Evolutionary conservation across 2,797 vertebrate species (phyloP), one percentile per base, ranked within the genome.

Genomic region (Acanthurus tractus): DNA sequence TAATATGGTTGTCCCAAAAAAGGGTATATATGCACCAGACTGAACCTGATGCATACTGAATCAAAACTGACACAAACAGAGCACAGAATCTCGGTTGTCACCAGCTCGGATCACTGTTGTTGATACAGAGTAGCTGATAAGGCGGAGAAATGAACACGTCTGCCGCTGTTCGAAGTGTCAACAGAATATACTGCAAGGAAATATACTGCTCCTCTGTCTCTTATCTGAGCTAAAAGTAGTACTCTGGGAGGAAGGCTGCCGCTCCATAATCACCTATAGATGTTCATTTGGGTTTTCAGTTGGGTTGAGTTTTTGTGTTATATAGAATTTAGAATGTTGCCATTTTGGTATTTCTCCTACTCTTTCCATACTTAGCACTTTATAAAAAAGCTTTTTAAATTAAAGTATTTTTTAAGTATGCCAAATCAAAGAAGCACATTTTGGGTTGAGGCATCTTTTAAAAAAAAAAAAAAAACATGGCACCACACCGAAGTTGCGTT

Each of bases 21-120:
- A 71, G 48, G 38, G 69, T 71, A 84, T 57, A 40, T 68, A 84
- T 78, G 78, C 20, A 85, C 54, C 56, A 55, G 69, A 44, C 63
- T 58, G 67, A 72, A 73, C 9, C 85, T 63, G 84, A 74, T 77
- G 36, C 71, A 78, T 48, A 73, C 65, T 44, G 56, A 75, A 83
- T 73, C 62, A 63, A 64, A 70, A 64, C 56, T 64, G 65, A 50
- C 67, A 55, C 69, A 61, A 75, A 68, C 65, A 15, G 68, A 25
- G 77, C 76, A 10, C 46, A 52, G 57, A 69, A 74, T 71, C 75
- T 66, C 70, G 22, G 66, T 44, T 76, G 74, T 84, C 87, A 68
- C 71, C 73, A 29, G 64, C 63, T 7, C 12, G 49, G 42, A 78
- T 69, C 55, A 1, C 44, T 44, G 57, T 18, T 45, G 62, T 63